A percentile compares a stretch with the other conserved stretches of the same genome.
Evolutionary conservation across 2,888 invertebrate genomes (phyloP).

Genomic region (Apoderus coryli): DNA sequence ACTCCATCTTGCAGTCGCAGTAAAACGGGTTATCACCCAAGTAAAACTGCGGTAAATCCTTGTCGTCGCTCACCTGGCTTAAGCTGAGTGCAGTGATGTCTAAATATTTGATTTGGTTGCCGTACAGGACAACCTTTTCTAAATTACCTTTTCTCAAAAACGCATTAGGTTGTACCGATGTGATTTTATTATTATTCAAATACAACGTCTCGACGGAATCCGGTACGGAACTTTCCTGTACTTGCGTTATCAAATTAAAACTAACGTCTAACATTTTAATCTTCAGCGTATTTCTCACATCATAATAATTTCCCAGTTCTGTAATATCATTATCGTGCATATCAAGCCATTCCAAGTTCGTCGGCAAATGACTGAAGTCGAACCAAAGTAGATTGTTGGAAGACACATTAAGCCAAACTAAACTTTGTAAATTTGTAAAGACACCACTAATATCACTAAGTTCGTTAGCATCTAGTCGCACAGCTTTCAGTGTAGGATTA

Average conservation of each 20-base stretch:
- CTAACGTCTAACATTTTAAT: slow-evolving; percentile 67
- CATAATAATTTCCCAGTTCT: slow-evolving; percentile 59
- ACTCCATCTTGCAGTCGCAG: slow-evolving; percentile 81
- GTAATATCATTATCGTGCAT: slow-evolving; percentile 67
- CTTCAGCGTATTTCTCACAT: slow-evolving; percentile 46
- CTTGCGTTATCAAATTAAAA: slow-evolving; percentile 52
- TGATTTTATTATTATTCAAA: slow-evolving; percentile 60
- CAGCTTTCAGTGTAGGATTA: slow-evolving; percentile 57
- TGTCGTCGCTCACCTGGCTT: slow-evolving; percentile 47
- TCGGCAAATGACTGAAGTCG: slow-evolving; percentile 65
- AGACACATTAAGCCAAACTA: slow-evolving; percentile 70
- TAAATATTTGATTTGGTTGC: slow-evolving; percentile 56
- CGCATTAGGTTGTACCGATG: slow-evolving; percentile 52
- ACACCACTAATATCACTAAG: slow-evolving; percentile 64
- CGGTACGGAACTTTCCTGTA: slow-evolving; percentile 55
- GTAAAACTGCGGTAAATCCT: slow-evolving; percentile 62
- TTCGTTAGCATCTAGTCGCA: slow-evolving; percentile 64
- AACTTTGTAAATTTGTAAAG: slow-evolving; percentile 55
- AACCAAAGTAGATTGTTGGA: slow-evolving; percentile 66
- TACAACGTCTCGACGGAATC: slow-evolving; percentile 57
- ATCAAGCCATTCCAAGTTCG: slow-evolving; percentile 64
- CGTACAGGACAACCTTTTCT: slow-evolving; percentile 61
- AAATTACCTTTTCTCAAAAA: slow-evolving; percentile 55
- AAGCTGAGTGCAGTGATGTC: slow-evolving; percentile 58
- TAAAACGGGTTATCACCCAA: slow-evolving; percentile 70